These are phyloP conservation scores for Sinotaia quadrata DNA, from an alignment of 2,888 invertebrate genomes.

Conservation along the genomic window DNA sequence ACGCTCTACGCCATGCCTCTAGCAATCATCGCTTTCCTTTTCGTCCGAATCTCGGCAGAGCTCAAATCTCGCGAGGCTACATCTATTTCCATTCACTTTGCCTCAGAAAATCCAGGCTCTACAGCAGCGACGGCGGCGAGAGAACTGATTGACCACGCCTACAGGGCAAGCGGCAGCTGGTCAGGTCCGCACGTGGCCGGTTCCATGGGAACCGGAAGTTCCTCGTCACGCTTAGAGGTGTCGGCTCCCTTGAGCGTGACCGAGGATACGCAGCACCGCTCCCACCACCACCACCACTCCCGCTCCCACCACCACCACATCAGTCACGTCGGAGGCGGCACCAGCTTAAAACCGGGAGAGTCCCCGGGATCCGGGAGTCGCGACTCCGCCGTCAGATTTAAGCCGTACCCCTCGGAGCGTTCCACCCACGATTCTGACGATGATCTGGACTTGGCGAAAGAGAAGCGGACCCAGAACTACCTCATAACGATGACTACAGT, in stretches of 20 bases:
- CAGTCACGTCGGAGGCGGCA: neutral
- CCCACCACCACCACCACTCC: constrained; percentile 16
- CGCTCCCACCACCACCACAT: constrained; percentile 6
- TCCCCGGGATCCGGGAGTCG: constrained; percentile 17
- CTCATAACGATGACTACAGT: constrained; percentile 79
- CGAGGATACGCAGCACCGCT: constrained; percentile 10
- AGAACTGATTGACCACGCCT: constrained; percentile 32
- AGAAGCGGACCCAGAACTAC: constrained; percentile 80
- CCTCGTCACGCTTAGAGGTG: neutral
- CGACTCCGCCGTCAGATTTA: constrained; percentile 9
- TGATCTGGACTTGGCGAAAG: constrained; percentile 73
- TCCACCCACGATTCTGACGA: constrained; percentile 61
- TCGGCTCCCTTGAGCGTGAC: neutral
- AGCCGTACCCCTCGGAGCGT: constrained; percentile 34
- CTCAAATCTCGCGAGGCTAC: constrained; percentile 68
- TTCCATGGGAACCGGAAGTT: neutral
- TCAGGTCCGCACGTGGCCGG: constrained; percentile 28
- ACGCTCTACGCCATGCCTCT: constrained; percentile 76
- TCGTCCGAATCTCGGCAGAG: constrained; percentile 79
- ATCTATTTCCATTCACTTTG: constrained; percentile 54
- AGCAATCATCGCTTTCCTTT: constrained; percentile 78
- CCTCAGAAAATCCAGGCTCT: constrained; percentile 14
- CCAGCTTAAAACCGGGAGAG: constrained; percentile 4
- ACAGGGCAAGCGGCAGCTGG: constrained; percentile 42
- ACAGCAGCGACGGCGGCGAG: constrained; percentile 27